A percentile compares a stretch with the other conserved stretches of the same genome.
Conservation (phyloP, 2,888 invertebrate genomes). For the Periphyllus acericola region DNA sequence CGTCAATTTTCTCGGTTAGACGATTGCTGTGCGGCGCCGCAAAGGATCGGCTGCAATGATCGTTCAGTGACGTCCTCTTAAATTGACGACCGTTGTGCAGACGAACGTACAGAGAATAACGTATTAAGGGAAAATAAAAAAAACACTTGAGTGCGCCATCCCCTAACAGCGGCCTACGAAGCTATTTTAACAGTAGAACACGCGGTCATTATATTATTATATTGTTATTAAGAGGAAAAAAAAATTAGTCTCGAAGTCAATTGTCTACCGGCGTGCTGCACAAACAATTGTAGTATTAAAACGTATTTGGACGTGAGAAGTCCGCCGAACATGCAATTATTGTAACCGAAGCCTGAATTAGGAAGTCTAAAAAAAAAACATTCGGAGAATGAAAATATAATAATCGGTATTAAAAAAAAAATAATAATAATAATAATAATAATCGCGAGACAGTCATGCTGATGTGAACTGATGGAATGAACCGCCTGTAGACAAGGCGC, state of each 20-base stretch:
- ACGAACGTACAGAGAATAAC: neutral
- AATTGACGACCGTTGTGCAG: neutral
- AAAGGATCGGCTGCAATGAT: too few species aligned
- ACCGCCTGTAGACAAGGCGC: constrained; percentile 58
- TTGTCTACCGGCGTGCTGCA: constrained; percentile 20
- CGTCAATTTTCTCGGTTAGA: too few species aligned
- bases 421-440: constrained; percentile 13
- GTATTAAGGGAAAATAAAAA: neutral
- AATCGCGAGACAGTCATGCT: constrained; percentile 59
- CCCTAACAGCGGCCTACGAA: neutral
- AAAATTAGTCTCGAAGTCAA: constrained; percentile 47
- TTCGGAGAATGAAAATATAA: constrained; percentile 31
- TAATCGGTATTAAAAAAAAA: constrained; percentile 48
- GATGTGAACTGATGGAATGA: constrained; percentile 62
- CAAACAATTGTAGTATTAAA: constrained; percentile 36
- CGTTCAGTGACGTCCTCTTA: neutral
- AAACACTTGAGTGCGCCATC: constrained; percentile 30
- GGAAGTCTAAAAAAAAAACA: constrained; percentile 51
- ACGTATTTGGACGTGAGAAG: constrained; percentile 61
- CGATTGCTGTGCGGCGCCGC: too few species aligned
- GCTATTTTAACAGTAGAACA: constrained; percentile 2
- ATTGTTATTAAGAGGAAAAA: constrained; percentile 4
- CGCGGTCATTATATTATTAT: neutral
- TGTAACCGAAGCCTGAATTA: constrained; percentile 61
- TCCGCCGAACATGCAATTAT: constrained; percentile 57